Conservation (phyloP, 2,797 vertebrate species). For the Danio aesculapii region DNA sequence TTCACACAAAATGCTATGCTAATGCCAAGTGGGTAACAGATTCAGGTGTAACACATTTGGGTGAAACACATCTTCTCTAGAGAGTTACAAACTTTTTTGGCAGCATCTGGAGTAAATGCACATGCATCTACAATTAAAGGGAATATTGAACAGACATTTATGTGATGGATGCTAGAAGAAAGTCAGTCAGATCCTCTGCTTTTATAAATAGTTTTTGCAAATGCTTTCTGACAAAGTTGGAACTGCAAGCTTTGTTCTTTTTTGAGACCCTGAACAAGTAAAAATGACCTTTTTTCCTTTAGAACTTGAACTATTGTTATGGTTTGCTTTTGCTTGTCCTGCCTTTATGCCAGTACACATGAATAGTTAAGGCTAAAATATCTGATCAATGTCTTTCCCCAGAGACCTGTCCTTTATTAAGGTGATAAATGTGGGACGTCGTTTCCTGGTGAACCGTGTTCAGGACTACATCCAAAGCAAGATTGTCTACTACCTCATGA, state of each 20-base stretch:
- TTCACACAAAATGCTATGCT: too few relatives aligned
- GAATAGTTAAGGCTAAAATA: too few relatives aligned
- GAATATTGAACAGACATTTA: not conserved
- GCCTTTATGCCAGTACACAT: too few relatives aligned
- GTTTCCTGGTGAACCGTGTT: conserved; percentile 93
- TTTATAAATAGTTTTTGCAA: too few relatives aligned
- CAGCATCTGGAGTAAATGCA: conserved; percentile 40
- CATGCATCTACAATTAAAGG: conserved; percentile 4
- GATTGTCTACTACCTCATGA: conserved; percentile 99
- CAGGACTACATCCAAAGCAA: conserved; percentile 99
- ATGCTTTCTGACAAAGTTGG: too few relatives aligned
- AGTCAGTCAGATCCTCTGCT: too few relatives aligned
- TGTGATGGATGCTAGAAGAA: too few relatives aligned
- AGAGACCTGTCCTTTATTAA: conserved; percentile 97
- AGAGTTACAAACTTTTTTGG: conserved; percentile 37
- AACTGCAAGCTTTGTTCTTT: too few relatives aligned
- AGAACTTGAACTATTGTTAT: too few relatives aligned
- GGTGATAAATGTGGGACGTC: conserved; percentile 95
- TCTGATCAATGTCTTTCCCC: conserved; percentile 15
- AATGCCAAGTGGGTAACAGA: not conserved
- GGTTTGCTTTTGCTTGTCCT: too few relatives aligned
- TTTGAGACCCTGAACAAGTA: too few relatives aligned
- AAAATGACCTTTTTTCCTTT: too few relatives aligned
- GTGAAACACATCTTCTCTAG: not conserved
- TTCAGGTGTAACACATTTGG: not conserved